Evolutionary conservation across 1,140 invertebrate genomes (phyloP).

Genomic region (Drosophila parvula): DNA sequence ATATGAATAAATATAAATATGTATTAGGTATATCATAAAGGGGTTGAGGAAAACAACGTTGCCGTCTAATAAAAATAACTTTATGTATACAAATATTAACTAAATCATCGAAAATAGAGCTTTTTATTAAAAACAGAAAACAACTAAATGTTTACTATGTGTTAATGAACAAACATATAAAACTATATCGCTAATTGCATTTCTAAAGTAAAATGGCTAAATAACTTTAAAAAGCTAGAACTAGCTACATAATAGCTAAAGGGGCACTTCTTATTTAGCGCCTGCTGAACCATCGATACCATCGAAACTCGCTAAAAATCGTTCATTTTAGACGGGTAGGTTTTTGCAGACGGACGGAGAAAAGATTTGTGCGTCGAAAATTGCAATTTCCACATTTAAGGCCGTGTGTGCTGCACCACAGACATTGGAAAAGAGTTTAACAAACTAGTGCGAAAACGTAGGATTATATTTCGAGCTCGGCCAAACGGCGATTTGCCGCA

Average conservation of each 20-base stretch:
- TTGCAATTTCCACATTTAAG: constrained; percentile 58
- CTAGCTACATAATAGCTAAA: background rate
- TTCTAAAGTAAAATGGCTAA: background rate
- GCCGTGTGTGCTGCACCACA: constrained; percentile 46
- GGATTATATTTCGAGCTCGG: constrained; percentile 15
- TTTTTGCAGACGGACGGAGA: constrained; percentile 80
- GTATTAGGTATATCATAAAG: no score
- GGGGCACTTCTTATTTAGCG: background rate
- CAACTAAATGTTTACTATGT: no score
- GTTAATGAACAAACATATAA: no score
- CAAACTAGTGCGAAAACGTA: constrained; percentile 45
- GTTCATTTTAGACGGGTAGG: constrained; percentile 81
- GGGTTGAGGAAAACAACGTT: no score
- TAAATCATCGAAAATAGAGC: no score
- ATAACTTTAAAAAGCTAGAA: background rate
- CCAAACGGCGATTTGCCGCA: constrained; percentile 26
- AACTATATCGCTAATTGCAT: no score
- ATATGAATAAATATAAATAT: no score
- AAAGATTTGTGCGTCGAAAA: constrained; percentile 76
- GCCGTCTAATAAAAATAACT: no score
- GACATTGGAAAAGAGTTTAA: constrained; percentile 54
- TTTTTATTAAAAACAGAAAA: no score
- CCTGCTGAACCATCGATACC: constrained; percentile 27
- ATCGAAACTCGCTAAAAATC: constrained; percentile 57
- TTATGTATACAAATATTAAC: no score